These are phyloP conservation scores for Drosophila percnosoma DNA, from an alignment of 2,888 invertebrate genomes.

Conservation along the genomic window DNA sequence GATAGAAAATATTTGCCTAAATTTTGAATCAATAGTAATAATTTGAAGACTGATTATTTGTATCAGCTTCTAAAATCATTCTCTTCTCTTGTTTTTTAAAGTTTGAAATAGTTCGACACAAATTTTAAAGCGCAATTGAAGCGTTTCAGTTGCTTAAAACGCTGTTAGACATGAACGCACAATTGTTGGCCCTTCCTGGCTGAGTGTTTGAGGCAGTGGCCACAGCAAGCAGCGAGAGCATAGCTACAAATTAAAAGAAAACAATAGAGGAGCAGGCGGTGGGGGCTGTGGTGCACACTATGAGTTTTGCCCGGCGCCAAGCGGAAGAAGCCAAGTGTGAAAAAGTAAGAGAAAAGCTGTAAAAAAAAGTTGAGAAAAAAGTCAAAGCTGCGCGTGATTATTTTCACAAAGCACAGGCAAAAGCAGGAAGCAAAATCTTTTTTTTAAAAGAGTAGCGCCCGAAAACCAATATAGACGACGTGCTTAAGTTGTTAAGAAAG, in stretches of 20 bases:
- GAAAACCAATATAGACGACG: slow-evolving; percentile 79
- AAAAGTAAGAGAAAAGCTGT: slow-evolving; percentile 69
- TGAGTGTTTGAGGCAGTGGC: slow-evolving; percentile 32
- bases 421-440: slow-evolving; percentile 69
- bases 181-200: slow-evolving; percentile 20
- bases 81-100: neutral
- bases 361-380: slow-evolving; percentile 35
- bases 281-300: slow-evolving; percentile 4
- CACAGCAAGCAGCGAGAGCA: slow-evolving; percentile 15
- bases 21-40: neutral
- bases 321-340: slow-evolving; percentile 78
- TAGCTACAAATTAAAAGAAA: slow-evolving; percentile 77
- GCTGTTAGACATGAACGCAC: slow-evolving; percentile 39
- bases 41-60: neutral
- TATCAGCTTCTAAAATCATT: neutral
- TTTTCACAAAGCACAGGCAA: slow-evolving; percentile 71
- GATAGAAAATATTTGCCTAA: neutral
- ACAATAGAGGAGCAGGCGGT: slow-evolving; percentile 47
- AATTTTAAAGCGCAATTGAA: slow-evolving; percentile 7
- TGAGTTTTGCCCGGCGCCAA: slow-evolving; percentile 43
- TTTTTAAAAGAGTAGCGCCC: slow-evolving; percentile 59
- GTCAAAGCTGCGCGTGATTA: slow-evolving; percentile 74
- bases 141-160: slow-evolving; percentile 34
- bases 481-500: slow-evolving; percentile 80
- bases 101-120: slow-evolving; percentile 13